These are phyloP conservation scores for Dryobotodes eremita DNA, from an alignment of 2,888 invertebrate species.

Conservation along the genomic window DNA sequence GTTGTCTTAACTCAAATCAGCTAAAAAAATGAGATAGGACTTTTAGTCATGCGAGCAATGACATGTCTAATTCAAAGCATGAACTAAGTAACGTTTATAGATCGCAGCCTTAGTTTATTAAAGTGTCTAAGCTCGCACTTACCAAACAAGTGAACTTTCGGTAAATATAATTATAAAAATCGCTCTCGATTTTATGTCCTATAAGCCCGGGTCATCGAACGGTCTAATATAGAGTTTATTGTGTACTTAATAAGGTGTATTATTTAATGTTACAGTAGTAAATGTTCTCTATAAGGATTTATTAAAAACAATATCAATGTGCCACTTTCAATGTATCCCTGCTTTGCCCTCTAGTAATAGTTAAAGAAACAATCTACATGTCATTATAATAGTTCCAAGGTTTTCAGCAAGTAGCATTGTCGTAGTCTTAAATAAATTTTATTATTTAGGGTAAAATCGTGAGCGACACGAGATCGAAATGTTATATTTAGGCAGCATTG, in stretches of 20 bases:
- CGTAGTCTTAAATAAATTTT: not conserved
- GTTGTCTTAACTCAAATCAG: too few relatives aligned
- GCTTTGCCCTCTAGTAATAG: constrained; percentile 5
- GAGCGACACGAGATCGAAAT: constrained; percentile 13
- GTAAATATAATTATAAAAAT: constrained; percentile 7
- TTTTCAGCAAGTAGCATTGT: not conserved
- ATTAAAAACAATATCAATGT: not conserved
- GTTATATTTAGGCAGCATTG: constrained; percentile 4
- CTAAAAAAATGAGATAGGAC: too few relatives aligned
- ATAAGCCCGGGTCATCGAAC: constrained; percentile 15
- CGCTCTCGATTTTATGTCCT: constrained; percentile 26
- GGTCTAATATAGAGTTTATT: constrained; percentile 13
- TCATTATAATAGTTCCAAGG: constrained; percentile 7
- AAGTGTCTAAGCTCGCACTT: not conserved
- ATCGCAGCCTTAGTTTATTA: not conserved
- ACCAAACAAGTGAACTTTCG: not conserved
- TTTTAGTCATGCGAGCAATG: too few relatives aligned
- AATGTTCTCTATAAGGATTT: constrained; percentile 6
- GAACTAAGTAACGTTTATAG: not conserved
- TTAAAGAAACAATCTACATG: not conserved
- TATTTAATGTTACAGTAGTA: constrained; percentile 3
- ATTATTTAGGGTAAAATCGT: constrained; percentile 24
- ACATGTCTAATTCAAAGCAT: not conserved
- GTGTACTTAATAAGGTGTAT: not conserved
- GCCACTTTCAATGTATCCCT: not conserved